Evolutionary conservation across 2,888 invertebrate species (phyloP), one percentile per base, ranked within the genome.

Genomic region (Morpho helenor): DNA sequence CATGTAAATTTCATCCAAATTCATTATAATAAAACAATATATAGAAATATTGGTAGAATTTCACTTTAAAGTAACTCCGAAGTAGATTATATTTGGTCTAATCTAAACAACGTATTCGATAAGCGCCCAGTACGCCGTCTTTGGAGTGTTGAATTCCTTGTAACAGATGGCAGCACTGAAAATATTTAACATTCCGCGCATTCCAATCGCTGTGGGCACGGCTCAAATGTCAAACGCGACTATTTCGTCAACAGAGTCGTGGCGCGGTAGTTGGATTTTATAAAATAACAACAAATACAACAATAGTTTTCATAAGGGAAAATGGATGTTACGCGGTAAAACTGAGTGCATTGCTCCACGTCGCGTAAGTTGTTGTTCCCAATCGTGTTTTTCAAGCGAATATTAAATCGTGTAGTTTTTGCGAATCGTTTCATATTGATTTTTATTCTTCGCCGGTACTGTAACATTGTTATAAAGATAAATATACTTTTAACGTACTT

Each of bases 211-310:
- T 87, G 92, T 92, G 92, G 93, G 93, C 93, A 92, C 92, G 93
- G 93, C 93, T 92, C 92, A 93, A 93, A 93, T 93, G 93, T 93
- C 93, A 93, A 93, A 93, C 92, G 92, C 84, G 82, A 88, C 87
- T 91, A 91, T 91, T 91, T 91, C 91, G 87, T 91, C 91, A 91
- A 91, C 89, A 90, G 89, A 86, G 80, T 80, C 84, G 87, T 84
- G 84, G 87, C 87, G 89, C 85, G 88, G 79, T 85, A 89, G 89
- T 86, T 88, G 90, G 82, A 81, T 87, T 87, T 87, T 83, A 83
- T 84, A 75, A 87, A 88, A 83, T 87, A 87, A 85, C 76, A 88
- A 88, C 83, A 87, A 88, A 87, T 84, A 84, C 68, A 74, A 77
- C 73, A 78, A 72, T 73, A 77, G 82, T 84, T 83, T 75, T 75